Base-by-base conservation (phyloP, 2,113 vertebrate genomes). In the Pelodiscus sinensis region DNA sequence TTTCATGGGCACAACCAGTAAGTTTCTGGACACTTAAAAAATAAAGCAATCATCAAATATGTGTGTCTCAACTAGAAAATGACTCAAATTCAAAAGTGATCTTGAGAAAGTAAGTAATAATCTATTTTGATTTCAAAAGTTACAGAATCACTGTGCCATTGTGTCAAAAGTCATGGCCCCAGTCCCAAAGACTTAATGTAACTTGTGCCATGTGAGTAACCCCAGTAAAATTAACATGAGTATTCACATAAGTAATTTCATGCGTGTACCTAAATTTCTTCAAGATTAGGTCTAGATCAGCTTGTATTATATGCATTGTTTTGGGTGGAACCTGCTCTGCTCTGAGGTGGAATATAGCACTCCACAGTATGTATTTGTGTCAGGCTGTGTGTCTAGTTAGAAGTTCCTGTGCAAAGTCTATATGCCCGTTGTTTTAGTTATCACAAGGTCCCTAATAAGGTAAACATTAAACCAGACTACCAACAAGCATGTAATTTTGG, bases 11-110 rank as follows among this genome's bases (percentile, higher is more conserved):
- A 44, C 44, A 55, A 92, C 24, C 81, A 97, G 90, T 89, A 95
- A 58, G 91, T 94, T 92, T 85, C 73, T 96, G 93, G 82, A 84
- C 92, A 91, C 55, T 85, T 92, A 94, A 77, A 27, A 93, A 77
- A 27, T 50, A 50, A 85, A 94, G 86, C 71, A 91, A 44, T 44
- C 44, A 91, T 96, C 89, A 94, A 97, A 97, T 97, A 60, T 88
- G 93, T 60, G 75, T 95, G 60, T 79, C 96, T 90, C 77, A 77
- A 91, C 50, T 83, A 92, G n/a, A 90, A 77, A 96, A 96, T 54
- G 13, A 65, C 58, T 80, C 79, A 82, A 90, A 91, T 84, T 88
- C 73, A 80, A 11, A 5, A 84, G 65, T 84, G 35, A 88, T 68
- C 82, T 90, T 89, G 50, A 78, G 82, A 93, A 95, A 85, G 62